Evolutionary conservation across 2,113 vertebrate species (phyloP).

Genomic region (Dolichotis patagonum): DNA sequence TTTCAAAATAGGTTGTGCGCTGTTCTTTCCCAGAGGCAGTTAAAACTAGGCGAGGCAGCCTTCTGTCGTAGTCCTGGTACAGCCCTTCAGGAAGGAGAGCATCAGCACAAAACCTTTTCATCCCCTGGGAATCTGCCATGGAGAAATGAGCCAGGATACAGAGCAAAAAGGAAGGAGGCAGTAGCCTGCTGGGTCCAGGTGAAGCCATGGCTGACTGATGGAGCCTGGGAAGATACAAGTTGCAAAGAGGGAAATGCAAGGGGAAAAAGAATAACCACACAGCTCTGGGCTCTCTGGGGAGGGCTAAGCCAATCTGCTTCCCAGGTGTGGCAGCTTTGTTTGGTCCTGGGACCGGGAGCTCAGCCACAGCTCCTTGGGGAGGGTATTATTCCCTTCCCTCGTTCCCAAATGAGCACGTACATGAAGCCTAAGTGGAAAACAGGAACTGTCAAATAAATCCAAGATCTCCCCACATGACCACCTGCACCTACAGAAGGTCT

Average conservation of each 20-base stretch:
- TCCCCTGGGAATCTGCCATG: not conserved
- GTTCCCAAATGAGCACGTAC: not conserved
- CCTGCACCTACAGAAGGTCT: not conserved
- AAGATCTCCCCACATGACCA: constrained; percentile 33
- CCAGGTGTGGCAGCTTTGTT: not conserved
- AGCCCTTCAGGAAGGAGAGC: constrained; percentile 29
- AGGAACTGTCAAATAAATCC: constrained; percentile 23
- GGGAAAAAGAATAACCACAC: not conserved
- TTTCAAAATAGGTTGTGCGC: constrained; percentile 73
- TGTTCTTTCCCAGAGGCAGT: constrained; percentile 70
- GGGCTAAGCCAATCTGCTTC: constrained; percentile 48
- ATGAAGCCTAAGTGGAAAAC: constrained; percentile 28
- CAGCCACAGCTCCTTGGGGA: constrained; percentile 39
- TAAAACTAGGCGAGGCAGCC: constrained; percentile 72
- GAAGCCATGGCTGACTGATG: constrained; percentile 10
- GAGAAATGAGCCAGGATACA: constrained; percentile 32
- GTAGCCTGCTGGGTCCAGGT: constrained; percentile 11
- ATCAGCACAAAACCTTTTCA: constrained; percentile 53
- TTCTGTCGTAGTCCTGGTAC: constrained; percentile 59
- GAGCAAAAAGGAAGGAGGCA: not conserved
- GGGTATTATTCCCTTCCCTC: not conserved
- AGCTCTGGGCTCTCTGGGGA: constrained; percentile 13
- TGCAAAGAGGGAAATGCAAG: not conserved
- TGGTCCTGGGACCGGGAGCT: not conserved
- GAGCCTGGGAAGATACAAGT: not conserved